Evolutionary conservation across 2,113 vertebrate genomes (phyloP), one percentile per base, ranked within the genome.

Genomic region (Urocynchramus pylzowi): DNA sequence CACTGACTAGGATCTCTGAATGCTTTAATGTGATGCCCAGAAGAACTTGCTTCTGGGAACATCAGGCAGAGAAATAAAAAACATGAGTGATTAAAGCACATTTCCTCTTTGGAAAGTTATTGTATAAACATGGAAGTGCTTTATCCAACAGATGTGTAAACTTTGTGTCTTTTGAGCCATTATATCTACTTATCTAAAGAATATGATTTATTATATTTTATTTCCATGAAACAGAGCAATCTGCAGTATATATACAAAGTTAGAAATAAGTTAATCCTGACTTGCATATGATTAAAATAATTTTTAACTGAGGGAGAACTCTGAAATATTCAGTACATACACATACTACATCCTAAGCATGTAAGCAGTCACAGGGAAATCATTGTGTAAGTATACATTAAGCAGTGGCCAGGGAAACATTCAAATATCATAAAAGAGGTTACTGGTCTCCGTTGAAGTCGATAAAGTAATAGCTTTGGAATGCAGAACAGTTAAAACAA

Each of bases 121-220:
- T 92, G 35, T 89, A 94, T 89, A 96, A 96, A 95, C 86, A 90
- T 95, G 76, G 79, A 94, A 96, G 64, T 73, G 28, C 33, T 97
- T 97, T 87, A 93, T 84, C 45, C 76, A 93, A n/a, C 94, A 95
- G 76, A 96, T 96, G 90, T 82, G 53, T 68, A 96, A 94, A 85
- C 49, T 84, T 85, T 82, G 23, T 68, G 44, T 75, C 69, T 87
- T 90, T 96, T 68, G 30, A 87, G 49, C 63, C 41, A 47, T 68
- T 49, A 30, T 93, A 84, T 78, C 73, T 90, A 41, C 76, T 95
- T 93, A 94, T 94, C 69, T 90, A 64, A 84, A 78, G 37, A 90
- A 49, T 27, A 71, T 28, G 6, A 68, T 86, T 77, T 93, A 80
- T 59, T 86, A 12, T 74, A 33, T 74, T 96, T 83, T 82, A 78